Evolutionary conservation across 2,888 invertebrate species (phyloP), one percentile per base, ranked within the genome.

Genomic region (Lutraria lutraria): DNA sequence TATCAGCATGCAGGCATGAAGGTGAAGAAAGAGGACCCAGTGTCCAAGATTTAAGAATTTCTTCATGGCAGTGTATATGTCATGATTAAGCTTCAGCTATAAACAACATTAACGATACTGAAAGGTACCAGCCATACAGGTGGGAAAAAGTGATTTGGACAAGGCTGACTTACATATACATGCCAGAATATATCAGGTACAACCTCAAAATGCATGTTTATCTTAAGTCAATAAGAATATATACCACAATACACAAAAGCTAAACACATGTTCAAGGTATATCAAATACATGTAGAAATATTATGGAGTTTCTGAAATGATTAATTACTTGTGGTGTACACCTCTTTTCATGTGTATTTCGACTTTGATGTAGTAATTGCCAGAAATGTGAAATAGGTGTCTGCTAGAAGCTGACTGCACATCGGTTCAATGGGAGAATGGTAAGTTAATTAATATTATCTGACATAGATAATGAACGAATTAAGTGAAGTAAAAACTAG

Each of bases 351-450:
- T 76, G 76, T 76, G 76, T 34, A 31, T 16, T 34, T 76, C 15
- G 31, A 76, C 76, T 76, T 76, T 76, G 76, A 76, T 76, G 76
- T 76, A 76, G 34, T 76, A 76, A 76, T 76, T 34, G 76, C 76
- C 34, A 76, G 76, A 13, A 34, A 76, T 76, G 76, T 31, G 76
- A 76, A 56, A 76, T 76, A 76, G 76, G 76, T 76, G 34, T 76
- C 76, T 76, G 76, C 31, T 76, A 34, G 63, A 76, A 19, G 76
- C 25, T 34, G 76, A 13, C 29, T 34, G 76, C 34, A 68, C 63
- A 68, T 25, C 12, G 63, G 63, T 13, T 25, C 63, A 21, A 68
- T 68, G 25, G 43, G 10, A 25, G n/a, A n/a, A 25, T 25, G 25
- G 12, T n/a, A 10, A 68, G n/a, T 12, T n/a, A 25, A 25, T 68